Percentiles rank a stretch among this genome's conserved stretches.
Evolutionary conservation across 1,140 invertebrate species (phyloP).

Genomic region (Drosophila sulfurigaster): DNA sequence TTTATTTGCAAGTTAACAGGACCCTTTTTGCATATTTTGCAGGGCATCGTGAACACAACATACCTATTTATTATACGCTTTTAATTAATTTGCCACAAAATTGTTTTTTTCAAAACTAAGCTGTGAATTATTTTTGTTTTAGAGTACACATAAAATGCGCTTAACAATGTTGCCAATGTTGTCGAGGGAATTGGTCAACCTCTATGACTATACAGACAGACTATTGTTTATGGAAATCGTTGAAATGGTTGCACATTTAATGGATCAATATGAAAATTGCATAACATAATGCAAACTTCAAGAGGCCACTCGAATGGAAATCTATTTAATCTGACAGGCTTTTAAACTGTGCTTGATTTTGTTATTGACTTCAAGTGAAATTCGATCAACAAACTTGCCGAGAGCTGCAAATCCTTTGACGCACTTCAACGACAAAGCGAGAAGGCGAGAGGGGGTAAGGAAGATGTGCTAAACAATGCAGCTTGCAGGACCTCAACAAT

Average conservation of each 20-base stretch:
- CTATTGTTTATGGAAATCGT: background rate
- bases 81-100: slow-evolving; percentile 26
- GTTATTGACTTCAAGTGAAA: slow-evolving; percentile 60
- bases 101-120: slow-evolving; percentile 20
- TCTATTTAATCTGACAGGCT: slow-evolving; percentile 3
- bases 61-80: background rate
- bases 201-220: background rate
- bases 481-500: slow-evolving; percentile 48
- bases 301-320: slow-evolving; percentile 13
- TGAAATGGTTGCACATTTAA: background rate
- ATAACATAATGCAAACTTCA: slow-evolving; percentile 13
- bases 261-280: slow-evolving; percentile 21
- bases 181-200: background rate
- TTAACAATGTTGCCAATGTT: slow-evolving; percentile 21
- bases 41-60: slow-evolving; percentile 6
- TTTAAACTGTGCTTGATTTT: slow-evolving; percentile 41
- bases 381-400: slow-evolving; percentile 49
- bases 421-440: slow-evolving; percentile 2
- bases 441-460: background rate
- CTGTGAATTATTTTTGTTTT: slow-evolving; percentile 21
- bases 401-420: slow-evolving; percentile 22
- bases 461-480: slow-evolving; percentile 16
- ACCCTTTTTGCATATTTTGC: background rate
- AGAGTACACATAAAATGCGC: slow-evolving; percentile 19
- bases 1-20: background rate